Conservation (phyloP, 2,797 vertebrate species). For the Hoplostethus atlanticus region DNA sequence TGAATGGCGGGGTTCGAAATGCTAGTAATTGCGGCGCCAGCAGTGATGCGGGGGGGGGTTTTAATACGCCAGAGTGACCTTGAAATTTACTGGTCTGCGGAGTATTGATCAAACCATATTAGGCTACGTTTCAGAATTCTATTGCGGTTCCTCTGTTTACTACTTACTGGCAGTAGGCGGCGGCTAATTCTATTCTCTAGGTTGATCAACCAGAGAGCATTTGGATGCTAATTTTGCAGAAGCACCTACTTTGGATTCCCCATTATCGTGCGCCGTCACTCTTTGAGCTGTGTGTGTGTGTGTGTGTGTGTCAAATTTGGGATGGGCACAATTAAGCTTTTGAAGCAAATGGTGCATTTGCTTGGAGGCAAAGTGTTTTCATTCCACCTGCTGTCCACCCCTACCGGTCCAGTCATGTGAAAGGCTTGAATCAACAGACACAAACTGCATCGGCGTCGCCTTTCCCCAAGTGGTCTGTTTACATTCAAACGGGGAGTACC, state of each 20-base stretch:
- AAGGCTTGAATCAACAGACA: no score
- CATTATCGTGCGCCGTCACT: no score
- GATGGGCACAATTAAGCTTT: no score
- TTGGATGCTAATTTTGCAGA: conserved; percentile 27
- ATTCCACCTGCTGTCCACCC: background rate
- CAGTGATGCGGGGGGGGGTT: conserved; percentile 25
- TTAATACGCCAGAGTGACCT: conserved; percentile 63
- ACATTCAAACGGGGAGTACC: conserved; percentile 15
- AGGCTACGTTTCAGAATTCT: conserved; percentile 7
- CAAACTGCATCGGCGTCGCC: no score
- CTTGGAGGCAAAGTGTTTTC: background rate
- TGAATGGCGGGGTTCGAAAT: conserved; percentile 35
- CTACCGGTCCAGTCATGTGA: no score
- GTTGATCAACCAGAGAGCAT: background rate
- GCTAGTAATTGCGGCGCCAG: conserved; percentile 14
- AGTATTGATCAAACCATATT: conserved; percentile 57
- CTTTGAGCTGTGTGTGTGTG: background rate
- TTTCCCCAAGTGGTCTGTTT: background rate
- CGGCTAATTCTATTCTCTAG: conserved; percentile 17
- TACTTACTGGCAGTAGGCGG: conserved; percentile 20
- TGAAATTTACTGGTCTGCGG: conserved; percentile 41
- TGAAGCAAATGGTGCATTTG: no score
- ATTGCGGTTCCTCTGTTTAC: conserved; percentile 12
- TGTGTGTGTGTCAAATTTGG: background rate
- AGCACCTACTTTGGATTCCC: background rate